phyloP scores from a whole-genome alignment of 2,888 invertebrate species.

The Callimorpha dominula region DNA sequence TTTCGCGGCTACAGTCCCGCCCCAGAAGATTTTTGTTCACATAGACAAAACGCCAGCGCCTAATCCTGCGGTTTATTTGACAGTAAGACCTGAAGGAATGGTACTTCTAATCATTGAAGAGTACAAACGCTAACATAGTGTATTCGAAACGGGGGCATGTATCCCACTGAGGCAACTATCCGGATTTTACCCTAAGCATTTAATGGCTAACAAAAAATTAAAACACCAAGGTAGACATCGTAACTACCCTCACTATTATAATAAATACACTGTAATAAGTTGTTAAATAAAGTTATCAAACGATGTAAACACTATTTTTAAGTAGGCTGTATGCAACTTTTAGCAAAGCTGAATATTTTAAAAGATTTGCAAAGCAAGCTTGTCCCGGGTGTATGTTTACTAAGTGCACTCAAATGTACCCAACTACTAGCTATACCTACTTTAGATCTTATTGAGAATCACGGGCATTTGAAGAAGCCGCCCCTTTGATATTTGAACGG shows the following conservation, averaged over 20 bases:
- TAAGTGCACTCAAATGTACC: conserved; percentile 34
- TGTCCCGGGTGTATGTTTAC: conserved; percentile 47
- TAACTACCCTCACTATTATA: not conserved
- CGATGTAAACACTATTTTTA: not conserved
- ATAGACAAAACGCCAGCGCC: too few species aligned
- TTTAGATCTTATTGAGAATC: conserved; percentile 51
- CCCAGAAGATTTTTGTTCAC: too few species aligned
- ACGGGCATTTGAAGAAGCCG: conserved; percentile 44
- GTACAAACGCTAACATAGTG: too few species aligned
- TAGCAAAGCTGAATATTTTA: conserved; percentile 50
- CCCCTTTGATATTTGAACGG: conserved; percentile 34
- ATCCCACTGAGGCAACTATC: too few species aligned
- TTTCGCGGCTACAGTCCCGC: too few species aligned
- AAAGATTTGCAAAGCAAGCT: conserved; percentile 51
- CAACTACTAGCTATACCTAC: conserved; percentile 33
- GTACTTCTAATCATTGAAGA: too few species aligned
- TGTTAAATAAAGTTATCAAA: not conserved
- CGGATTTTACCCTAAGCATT: too few species aligned
- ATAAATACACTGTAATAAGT: not conserved
- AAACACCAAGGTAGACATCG: not conserved
- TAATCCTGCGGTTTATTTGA: too few species aligned
- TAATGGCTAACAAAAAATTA: too few species aligned
- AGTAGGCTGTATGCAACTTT: conserved; percentile 15
- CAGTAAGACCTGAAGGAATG: too few species aligned
- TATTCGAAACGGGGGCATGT: too few species aligned